Conservation (phyloP, 2,888 invertebrate genomes). For the Leptinotarsa rubiginosa region DNA sequence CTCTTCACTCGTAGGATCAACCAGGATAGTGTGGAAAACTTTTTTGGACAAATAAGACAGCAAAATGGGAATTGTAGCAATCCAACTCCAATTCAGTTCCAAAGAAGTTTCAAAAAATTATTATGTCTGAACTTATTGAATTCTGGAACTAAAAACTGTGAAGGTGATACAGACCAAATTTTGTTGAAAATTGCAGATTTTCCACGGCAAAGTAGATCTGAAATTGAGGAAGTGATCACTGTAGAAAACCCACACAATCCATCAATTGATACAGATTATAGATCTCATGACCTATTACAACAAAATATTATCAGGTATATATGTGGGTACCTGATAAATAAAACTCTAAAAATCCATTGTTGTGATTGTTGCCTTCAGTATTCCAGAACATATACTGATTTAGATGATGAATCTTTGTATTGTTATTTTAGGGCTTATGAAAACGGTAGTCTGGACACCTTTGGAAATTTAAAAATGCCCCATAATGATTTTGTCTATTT, state of each 20-base stretch:
- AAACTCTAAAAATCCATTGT: constrained; percentile 3
- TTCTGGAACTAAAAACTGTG: constrained; percentile 29
- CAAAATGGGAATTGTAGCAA: constrained; percentile 13
- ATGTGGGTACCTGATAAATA: constrained; percentile 15
- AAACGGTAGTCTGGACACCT: neutral
- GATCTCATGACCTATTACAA: constrained; percentile 1
- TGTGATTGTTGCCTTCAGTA: constrained; percentile 12
- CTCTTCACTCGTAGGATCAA: constrained; percentile 22
- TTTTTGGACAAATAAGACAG: constrained; percentile 22
- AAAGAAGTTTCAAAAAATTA: no score
- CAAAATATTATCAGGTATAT: constrained; percentile 7
- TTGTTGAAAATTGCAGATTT: constrained; percentile 22
- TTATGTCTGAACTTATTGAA: constrained; percentile 19
- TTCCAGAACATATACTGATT: neutral
- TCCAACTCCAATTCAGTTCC: no score
- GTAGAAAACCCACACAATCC: neutral
- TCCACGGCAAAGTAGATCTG: constrained; percentile 5
- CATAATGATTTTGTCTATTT: neutral
- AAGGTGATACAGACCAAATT: constrained; percentile 16
- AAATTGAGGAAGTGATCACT: neutral
- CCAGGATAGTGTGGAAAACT: constrained; percentile 25
- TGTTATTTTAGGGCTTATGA: neutral
- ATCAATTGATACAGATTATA: neutral
- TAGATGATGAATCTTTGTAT: constrained; percentile 1
- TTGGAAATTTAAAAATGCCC: neutral